A percentile compares a stretch with the other conserved stretches of the same genome.
These are phyloP conservation scores for Saxicola maurus DNA, from an alignment of 2,797 vertebrate genomes.

Conservation along the genomic window DNA sequence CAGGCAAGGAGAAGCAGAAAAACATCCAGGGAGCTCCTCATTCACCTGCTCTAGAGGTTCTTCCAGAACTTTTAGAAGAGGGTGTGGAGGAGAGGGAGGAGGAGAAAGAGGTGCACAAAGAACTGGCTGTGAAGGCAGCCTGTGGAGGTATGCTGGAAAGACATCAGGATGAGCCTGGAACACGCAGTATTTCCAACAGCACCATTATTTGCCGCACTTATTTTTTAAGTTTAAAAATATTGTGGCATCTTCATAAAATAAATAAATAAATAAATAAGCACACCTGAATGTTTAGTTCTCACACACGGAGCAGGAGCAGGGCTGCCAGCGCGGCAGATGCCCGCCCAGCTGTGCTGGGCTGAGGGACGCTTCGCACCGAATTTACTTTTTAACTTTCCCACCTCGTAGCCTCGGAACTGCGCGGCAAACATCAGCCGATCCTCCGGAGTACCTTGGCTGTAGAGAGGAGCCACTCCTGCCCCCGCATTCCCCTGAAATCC, in stretches of 20 bases:
- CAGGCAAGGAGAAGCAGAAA: neutral
- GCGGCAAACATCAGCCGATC: rapidly evolving
- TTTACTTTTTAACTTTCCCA: neutral
- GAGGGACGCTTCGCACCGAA: rapidly evolving
- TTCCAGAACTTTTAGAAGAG: neutral
- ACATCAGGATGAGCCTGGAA: neutral
- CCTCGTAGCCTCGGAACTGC: rapidly evolving
- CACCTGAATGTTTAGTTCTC: neutral
- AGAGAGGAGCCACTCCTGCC: neutral
- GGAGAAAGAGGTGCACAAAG: neutral
- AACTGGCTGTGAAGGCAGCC: neutral
- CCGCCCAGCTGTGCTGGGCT: rapidly evolving
- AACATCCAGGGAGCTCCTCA: neutral
- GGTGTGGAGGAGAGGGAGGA: neutral
- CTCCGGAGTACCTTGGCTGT: rapidly evolving
- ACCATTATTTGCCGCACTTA: neutral
- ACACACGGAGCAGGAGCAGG: neutral
- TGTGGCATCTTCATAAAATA: rapidly evolving
- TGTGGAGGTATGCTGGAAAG: neutral
- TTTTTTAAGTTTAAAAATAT: neutral
- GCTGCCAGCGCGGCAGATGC: neutral
- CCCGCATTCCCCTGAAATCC: rapidly evolving
- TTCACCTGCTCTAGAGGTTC: neutral
- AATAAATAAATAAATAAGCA: too few species aligned
- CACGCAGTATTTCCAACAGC: neutral